phyloP scores from a whole-genome alignment of 2,113 vertebrate species.

The Brachionichthys hirsutus region DNA sequence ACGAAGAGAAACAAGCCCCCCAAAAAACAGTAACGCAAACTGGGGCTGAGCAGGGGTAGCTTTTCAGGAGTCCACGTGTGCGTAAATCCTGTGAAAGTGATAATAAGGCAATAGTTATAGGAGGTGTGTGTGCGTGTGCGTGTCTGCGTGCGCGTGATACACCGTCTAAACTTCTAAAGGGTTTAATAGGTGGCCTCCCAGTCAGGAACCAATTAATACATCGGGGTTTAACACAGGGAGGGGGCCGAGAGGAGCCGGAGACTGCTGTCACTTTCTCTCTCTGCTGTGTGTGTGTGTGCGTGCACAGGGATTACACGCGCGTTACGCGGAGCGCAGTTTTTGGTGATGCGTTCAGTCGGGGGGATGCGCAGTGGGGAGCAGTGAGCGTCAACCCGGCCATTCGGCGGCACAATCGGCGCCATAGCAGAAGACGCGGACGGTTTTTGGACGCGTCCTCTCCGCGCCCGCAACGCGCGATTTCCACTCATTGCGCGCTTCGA shows the following conservation, averaged over 20 bases:
- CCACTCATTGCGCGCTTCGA: slow-evolving; percentile 7
- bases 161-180: background rate
- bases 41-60: background rate
- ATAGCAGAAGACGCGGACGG: slow-evolving; percentile 9
- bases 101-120: slow-evolving; percentile 3
- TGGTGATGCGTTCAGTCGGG: slow-evolving; percentile 58
- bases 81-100: background rate
- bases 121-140: slow-evolving; percentile 1
- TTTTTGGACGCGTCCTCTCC: slow-evolving; percentile 8
- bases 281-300: background rate
- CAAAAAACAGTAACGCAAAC: background rate
- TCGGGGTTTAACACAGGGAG: slow-evolving; percentile 13
- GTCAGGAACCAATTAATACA: slow-evolving; percentile 29
- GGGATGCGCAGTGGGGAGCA: slow-evolving; percentile 43
- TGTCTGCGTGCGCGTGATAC: background rate
- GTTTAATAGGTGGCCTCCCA: slow-evolving; percentile 17
- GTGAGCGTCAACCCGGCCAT: slow-evolving; percentile 39
- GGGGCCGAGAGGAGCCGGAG: slow-evolving; percentile 4
- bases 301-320: slow-evolving; percentile 61
- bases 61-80: slow-evolving; percentile 8
- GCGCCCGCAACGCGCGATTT: slow-evolving; percentile 22
- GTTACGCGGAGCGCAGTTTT: slow-evolving; percentile 55
- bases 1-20: slow-evolving; percentile 17
- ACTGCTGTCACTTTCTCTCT: slow-evolving; percentile 44
- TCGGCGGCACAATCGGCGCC: slow-evolving; percentile 23